Base-by-base conservation (phyloP, 2,888 invertebrate genomes). In the Cosmopolites sordidus region DNA sequence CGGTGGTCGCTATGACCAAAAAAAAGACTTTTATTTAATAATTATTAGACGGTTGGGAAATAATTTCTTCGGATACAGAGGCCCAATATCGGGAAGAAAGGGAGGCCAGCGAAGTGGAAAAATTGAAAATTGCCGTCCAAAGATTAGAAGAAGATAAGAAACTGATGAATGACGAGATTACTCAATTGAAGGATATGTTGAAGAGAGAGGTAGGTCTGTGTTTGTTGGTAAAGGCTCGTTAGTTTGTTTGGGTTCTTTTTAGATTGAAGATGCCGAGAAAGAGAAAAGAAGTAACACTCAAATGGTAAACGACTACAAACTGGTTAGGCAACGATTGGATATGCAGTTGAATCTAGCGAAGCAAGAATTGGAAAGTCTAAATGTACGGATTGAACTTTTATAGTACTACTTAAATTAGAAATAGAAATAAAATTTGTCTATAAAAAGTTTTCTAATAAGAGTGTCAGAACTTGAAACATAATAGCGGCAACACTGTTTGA, bases 301-400 rank as follows among this genome's bases (percentile, higher is more conserved):
- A 14, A 93, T 96, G 39, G 91, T 95, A 61, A 79, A 86, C 43
- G 96, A 97, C 67, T 97, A 96, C 69, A 92, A 96, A 73, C 86
- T 91, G 75, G 86, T 96, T 43, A 91, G 93, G 72, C 89, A 91
- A 64, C 79, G 94, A 1, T 79, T 94, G 48, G 95, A 95, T 73
- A 82, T 82, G 56, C 89, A 92, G 69, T 79, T 89, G 62, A 83
- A 86, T 56, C 78, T 81, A 16, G 76, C 82, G 15, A 83, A 80
- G 66, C 80, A 81, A 43, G 80, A 82, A 54, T 68, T 84, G 46
- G 79, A 79, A 54, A 76, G 80, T 64, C 75, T 87, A 39, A 83
- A 83, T 77, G 88, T 89, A 68, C n/a, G n/a, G n/a, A n/a, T n/a
- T n/a, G n/a, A n/a, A n/a, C n/a, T n/a, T n/a, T n/a, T n/a, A n/a